These are phyloP conservation scores for Drosophila grimshawi DNA, from an alignment of 1,140 invertebrate genomes.

Conservation along the genomic window DNA sequence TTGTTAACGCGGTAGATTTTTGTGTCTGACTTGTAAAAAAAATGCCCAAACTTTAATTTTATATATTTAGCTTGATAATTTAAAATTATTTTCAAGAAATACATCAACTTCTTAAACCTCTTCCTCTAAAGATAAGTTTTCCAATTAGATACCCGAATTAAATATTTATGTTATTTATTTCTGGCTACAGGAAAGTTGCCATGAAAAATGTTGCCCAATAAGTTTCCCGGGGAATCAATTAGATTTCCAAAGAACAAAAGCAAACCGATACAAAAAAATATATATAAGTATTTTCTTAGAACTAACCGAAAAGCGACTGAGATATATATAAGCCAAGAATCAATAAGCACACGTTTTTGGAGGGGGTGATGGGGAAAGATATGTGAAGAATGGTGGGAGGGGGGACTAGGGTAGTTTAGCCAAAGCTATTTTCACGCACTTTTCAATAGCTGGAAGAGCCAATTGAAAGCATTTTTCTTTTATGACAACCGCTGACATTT, in stretches of 20 bases:
- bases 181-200: too few relatives aligned
- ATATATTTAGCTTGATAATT: too few relatives aligned
- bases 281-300: not conserved
- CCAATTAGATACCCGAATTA: too few relatives aligned
- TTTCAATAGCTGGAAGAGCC: constrained; percentile 27
- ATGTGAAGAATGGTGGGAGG: not conserved
- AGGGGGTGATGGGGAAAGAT: not conserved
- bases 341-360: not conserved
- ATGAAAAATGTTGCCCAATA: too few relatives aligned
- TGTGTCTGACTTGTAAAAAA: too few relatives aligned
- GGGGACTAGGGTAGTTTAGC: not conserved
- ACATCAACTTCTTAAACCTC: too few relatives aligned
- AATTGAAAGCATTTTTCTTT: constrained; percentile 56
- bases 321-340: constrained; percentile 2
- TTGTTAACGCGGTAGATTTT: too few relatives aligned
- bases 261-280: not conserved
- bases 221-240: too few relatives aligned
- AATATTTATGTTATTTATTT: too few relatives aligned
- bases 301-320: not conserved
- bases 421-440: constrained; percentile 23
- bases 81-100: too few relatives aligned
- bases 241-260: not conserved
- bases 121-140: too few relatives aligned
- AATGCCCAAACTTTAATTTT: too few relatives aligned
- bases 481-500: constrained; percentile 62